Percentiles rank a stretch among this genome's conserved stretches.
Conservation (phyloP, 2,797 vertebrate species). For the Malurus leucopterus region DNA sequence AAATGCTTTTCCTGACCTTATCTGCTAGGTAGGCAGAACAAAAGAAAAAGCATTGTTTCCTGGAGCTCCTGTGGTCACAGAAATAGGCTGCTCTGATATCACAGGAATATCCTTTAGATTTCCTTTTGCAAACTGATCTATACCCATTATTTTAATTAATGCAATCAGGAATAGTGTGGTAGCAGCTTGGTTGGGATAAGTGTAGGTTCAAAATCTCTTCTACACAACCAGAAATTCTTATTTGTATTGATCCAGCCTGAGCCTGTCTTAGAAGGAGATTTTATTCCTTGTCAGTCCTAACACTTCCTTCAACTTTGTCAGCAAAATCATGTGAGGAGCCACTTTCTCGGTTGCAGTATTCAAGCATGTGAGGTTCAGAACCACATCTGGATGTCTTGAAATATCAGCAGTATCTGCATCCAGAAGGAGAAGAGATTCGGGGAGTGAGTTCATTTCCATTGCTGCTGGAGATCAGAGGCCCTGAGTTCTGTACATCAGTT, state of each 20-base stretch:
- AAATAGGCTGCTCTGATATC: neutral
- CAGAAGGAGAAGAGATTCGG: neutral
- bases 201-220: neutral
- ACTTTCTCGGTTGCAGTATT: neutral
- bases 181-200: neutral
- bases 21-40: neutral
- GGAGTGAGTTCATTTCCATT: neutral
- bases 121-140: neutral
- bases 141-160: neutral
- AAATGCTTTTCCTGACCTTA: neutral
- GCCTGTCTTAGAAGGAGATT: neutral
- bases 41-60: neutral
- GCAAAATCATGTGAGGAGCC: neutral
- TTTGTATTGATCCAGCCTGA: neutral
- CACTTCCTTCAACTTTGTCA: neutral
- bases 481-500: neutral
- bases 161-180: neutral
- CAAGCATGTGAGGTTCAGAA: neutral
- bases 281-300: neutral
- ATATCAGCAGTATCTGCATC: neutral
- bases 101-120: neutral
- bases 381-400: neutral
- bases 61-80: neutral
- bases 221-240: neutral
- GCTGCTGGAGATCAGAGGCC: constrained; percentile 11